Percentiles rank a stretch among this genome's conserved stretches.
These are phyloP conservation scores for Zaprionus ghesquierei DNA, from an alignment of 1,140 invertebrate species.

Conservation along the genomic window DNA sequence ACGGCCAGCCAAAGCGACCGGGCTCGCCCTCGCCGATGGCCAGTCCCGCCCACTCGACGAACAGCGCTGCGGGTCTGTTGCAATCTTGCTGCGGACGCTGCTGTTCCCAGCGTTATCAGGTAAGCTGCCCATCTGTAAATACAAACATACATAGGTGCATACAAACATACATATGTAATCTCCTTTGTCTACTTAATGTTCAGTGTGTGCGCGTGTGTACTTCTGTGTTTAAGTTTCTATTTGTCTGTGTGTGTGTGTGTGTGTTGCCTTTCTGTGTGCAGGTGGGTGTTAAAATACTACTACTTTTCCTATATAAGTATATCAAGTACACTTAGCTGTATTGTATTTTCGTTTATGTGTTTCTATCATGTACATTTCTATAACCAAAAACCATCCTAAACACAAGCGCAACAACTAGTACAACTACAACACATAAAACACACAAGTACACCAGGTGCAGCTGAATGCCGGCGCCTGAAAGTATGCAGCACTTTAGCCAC, in stretches of 20 bases:
- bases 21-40: constrained; percentile 92
- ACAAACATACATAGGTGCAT: constrained; percentile 24
- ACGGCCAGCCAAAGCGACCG: constrained; percentile 94
- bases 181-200: constrained; percentile 32
- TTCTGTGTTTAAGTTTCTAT: too few relatives aligned
- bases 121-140: constrained; percentile 81
- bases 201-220: neutral
- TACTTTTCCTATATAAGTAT: constrained; percentile 25
- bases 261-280: constrained; percentile 28
- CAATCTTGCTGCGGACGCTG: constrained; percentile 92
- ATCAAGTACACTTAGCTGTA: constrained; percentile 25
- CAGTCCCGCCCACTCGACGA: constrained; percentile 92
- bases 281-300: constrained; percentile 52
- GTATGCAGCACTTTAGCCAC: constrained; percentile 14
- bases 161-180: constrained; percentile 12
- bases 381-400: constrained; percentile 13
- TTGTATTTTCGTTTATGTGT: constrained; percentile 53
- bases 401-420: neutral
- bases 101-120: constrained; percentile 94
- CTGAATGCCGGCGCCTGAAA: constrained; percentile 14
- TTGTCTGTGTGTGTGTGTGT: neutral
- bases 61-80: constrained; percentile 88
- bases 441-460: neutral
- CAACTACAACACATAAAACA: neutral
- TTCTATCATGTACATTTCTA: constrained; percentile 39